These are phyloP conservation scores for Alligator sinensis DNA, from an alignment of 2,113 vertebrate species.

Conservation along the genomic window DNA sequence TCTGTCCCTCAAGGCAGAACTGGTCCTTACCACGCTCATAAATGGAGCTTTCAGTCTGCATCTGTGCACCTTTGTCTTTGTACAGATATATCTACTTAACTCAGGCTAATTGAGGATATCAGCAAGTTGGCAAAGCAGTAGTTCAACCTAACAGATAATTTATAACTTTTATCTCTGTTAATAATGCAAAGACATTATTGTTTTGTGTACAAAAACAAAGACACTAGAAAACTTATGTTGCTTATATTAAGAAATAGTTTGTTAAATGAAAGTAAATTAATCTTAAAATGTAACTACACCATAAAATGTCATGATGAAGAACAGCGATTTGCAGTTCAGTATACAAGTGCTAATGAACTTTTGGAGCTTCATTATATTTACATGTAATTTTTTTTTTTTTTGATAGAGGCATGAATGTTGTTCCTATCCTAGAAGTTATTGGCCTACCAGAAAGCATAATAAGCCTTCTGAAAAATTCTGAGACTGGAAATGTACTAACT, in stretches of 20 bases:
- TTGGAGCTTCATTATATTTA: not conserved
- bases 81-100: not conserved
- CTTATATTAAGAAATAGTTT: not conserved
- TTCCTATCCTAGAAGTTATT: conserved; percentile 90
- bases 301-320: not conserved
- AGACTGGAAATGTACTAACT: conserved; percentile 91
- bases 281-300: not conserved
- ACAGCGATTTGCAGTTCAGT: not conserved
- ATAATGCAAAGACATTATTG: not conserved
- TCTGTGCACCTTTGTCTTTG: not conserved
- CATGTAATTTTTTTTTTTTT: conserved; percentile 50
- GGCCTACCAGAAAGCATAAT: conserved; percentile 88
- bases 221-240: not conserved
- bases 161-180: not conserved
- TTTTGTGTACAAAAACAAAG: not conserved
- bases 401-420: conserved; percentile 90
- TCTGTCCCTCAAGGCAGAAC: not conserved
- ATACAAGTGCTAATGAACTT: not conserved
- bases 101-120: not conserved
- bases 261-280: not conserved
- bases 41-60: no score
- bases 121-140: conserved; percentile 1
- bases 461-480: conserved; percentile 87
- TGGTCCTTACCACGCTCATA: not conserved
- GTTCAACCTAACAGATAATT: not conserved